These are phyloP conservation scores for Drosophila nr. fundita DNA, from an alignment of 2,888 invertebrate genomes.

Conservation along the genomic window DNA sequence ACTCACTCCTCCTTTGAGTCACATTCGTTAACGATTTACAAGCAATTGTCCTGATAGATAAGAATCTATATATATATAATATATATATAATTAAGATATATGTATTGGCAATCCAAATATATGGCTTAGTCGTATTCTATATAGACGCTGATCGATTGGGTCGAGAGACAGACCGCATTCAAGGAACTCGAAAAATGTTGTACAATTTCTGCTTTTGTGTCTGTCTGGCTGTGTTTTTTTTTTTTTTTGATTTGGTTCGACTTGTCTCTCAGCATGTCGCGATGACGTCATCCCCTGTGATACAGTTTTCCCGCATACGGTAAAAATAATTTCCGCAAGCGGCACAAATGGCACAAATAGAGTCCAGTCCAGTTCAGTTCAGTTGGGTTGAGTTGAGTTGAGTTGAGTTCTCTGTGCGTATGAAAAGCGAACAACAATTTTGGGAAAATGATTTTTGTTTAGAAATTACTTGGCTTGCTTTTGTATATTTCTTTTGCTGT, in stretches of 20 bases:
- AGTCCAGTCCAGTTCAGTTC: constrained; percentile 27
- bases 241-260: neutral
- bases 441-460: constrained; percentile 42
- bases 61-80: neutral
- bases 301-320: constrained; percentile 42
- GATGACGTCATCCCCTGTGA: constrained; percentile 45
- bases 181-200: neutral
- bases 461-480: constrained; percentile 19
- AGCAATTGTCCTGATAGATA: neutral
- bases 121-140: neutral
- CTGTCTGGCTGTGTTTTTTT: constrained; percentile 13
- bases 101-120: neutral
- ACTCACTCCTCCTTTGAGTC: neutral
- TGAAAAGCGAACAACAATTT: constrained; percentile 11
- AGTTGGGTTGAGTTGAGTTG: neutral
- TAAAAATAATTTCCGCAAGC: constrained; percentile 58
- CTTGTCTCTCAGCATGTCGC: constrained; percentile 27
- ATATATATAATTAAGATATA: neutral
- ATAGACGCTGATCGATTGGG: neutral
- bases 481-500: constrained; percentile 26
- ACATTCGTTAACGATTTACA: neutral
- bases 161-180: neutral
- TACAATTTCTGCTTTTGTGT: neutral
- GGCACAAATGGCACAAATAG: constrained; percentile 55
- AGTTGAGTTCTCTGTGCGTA: neutral